phyloP scores from a whole-genome alignment of 1,140 invertebrate species.

The Steinernema khuongi region DNA sequence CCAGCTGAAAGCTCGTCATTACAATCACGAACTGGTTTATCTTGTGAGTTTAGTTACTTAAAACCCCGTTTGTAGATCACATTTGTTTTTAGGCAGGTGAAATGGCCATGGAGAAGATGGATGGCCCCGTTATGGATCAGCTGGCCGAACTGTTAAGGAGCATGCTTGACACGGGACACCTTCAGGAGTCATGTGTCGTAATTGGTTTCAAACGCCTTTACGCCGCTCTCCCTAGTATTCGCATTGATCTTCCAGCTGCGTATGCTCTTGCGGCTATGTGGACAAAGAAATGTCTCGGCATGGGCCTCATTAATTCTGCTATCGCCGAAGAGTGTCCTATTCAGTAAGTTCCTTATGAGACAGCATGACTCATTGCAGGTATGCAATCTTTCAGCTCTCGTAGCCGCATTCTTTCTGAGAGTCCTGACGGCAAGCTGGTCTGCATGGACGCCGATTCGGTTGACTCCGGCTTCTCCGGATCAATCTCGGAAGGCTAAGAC shows the following conservation, averaged over 20 bases:
- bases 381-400: background rate
- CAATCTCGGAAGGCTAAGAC: background rate
- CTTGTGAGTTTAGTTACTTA: background rate
- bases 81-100: background rate
- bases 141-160: background rate
- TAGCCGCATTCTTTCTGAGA: background rate
- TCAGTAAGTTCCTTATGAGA: background rate
- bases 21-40: background rate
- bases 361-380: background rate
- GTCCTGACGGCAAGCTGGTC: background rate
- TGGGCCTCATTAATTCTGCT: background rate
- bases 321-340: background rate
- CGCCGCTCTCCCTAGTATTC: background rate
- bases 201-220: background rate
- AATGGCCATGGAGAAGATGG: conserved; percentile 7
- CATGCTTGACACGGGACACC: background rate
- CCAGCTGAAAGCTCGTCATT: background rate
- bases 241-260: background rate
- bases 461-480: background rate
- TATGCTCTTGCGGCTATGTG: background rate
- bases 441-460: background rate
- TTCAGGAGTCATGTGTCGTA: background rate
- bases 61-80: background rate
- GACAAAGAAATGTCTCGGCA: background rate
- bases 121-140: background rate